phyloP scores from a whole-genome alignment of 2,888 invertebrate genomes.

The Dryobota labecula region DNA sequence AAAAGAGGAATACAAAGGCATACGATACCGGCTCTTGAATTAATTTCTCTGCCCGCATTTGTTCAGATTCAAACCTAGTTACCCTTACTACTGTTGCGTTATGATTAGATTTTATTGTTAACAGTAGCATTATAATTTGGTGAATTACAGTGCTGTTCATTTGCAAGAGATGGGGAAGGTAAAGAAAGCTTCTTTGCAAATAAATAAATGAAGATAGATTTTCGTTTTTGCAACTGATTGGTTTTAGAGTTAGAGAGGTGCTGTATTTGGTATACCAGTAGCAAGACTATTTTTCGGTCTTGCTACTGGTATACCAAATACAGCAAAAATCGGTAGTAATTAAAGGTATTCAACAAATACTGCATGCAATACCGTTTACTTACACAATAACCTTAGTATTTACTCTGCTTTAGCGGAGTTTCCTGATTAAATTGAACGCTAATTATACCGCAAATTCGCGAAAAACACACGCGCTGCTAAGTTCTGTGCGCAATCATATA shows the following conservation, averaged over 20 bases:
- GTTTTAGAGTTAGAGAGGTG: background rate
- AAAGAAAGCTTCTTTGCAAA: conserved; percentile 15
- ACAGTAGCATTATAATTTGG: conserved; percentile 13
- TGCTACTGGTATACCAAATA: no score
- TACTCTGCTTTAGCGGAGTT: conserved; percentile 33
- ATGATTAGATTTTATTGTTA: conserved; percentile 27
- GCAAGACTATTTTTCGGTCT: no score
- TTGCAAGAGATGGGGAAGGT: background rate
- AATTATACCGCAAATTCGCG: conserved; percentile 39
- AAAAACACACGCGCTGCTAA: conserved; percentile 32
- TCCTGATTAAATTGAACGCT: conserved; percentile 48
- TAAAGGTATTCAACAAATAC: background rate
- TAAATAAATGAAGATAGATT: background rate
- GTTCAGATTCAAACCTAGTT: conserved; percentile 64
- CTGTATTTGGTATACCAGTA: no score
- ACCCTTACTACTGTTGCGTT: conserved; percentile 44
- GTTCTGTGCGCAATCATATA: conserved; percentile 24
- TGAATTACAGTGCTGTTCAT: conserved; percentile 27
- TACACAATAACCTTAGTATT: conserved; percentile 14
- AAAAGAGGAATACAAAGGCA: conserved; percentile 78
- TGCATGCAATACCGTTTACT: conserved; percentile 16
- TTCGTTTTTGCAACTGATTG: background rate
- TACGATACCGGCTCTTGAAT: conserved; percentile 74
- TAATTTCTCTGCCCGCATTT: conserved; percentile 78
- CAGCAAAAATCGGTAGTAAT: background rate